phyloP scores from a whole-genome alignment of 2,888 invertebrate species.

The Melipona bicolor region DNA sequence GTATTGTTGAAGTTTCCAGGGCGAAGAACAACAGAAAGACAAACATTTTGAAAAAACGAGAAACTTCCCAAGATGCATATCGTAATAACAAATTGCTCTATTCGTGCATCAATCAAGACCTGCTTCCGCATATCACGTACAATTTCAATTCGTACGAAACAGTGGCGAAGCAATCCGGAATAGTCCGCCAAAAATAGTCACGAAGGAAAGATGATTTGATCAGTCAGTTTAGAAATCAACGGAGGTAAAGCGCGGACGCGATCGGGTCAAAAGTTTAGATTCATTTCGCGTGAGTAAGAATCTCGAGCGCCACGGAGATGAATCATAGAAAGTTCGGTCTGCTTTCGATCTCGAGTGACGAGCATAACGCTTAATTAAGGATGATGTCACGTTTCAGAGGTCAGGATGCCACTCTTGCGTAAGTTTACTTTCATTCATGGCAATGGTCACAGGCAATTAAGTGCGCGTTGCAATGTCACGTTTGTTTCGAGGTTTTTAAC shows the following conservation, averaged over 20 bases:
- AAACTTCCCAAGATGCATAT: constrained; percentile 33
- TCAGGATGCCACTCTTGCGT: constrained; percentile 50
- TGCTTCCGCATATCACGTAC: neutral
- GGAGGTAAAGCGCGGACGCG: neutral
- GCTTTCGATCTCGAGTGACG: neutral
- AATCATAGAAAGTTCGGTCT: neutral
- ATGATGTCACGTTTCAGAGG: constrained; percentile 63
- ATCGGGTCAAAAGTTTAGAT: neutral
- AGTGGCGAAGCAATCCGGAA: neutral
- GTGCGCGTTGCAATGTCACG: neutral
- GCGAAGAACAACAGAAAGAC: neutral
- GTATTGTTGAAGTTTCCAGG: constrained; percentile 14
- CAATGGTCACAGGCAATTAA: constrained; percentile 10
- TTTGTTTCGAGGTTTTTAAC: neutral
- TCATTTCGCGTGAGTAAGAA: neutral
- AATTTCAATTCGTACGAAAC: neutral
- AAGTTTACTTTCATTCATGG: constrained; percentile 72
- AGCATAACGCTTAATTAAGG: constrained; percentile 13
- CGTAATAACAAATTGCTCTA: constrained; percentile 24
- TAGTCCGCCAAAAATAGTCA: neutral
- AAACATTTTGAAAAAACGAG: constrained; percentile 19
- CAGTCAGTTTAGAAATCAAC: too few relatives aligned
- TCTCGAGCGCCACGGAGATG: neutral
- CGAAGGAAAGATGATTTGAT: neutral
- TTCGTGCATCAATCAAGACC: constrained; percentile 18